These are phyloP conservation scores for Hesperophylax magnus DNA, from an alignment of 1,140 invertebrate species.

Conservation along the genomic window DNA sequence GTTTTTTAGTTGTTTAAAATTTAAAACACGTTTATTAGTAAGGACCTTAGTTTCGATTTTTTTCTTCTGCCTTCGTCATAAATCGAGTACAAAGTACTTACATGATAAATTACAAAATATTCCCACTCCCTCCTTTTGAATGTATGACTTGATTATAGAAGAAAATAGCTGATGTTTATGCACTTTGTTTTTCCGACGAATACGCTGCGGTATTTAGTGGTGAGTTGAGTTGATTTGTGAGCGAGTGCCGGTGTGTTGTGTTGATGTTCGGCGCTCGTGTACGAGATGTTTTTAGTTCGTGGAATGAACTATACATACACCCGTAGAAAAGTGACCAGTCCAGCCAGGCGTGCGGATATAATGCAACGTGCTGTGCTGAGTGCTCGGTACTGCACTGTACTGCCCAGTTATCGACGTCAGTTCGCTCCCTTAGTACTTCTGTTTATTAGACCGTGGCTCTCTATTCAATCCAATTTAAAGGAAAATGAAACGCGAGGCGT, in stretches of 20 bases:
- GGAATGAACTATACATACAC: conserved; percentile 60
- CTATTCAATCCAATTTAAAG: not conserved
- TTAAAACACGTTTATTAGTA: too few species aligned
- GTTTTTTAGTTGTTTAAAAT: too few species aligned
- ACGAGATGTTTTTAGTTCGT: conserved; percentile 56
- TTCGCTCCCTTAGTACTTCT: not conserved
- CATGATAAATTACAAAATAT: too few species aligned
- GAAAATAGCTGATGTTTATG: not conserved
- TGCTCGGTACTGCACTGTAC: too few species aligned
- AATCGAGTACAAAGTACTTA: too few species aligned
- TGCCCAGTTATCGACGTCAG: conserved; percentile 18
- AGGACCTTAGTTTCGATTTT: too few species aligned
- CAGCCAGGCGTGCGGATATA: conserved; percentile 5
- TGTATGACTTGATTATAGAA: too few species aligned
- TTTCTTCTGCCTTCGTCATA: too few species aligned
- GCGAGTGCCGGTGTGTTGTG: not conserved
- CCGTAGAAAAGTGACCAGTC: conserved; percentile 39
- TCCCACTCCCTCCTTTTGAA: too few species aligned
- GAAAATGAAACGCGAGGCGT: too few species aligned
- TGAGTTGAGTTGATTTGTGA: not conserved
- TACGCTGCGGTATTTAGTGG: not conserved
- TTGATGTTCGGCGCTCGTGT: conserved; percentile 18
- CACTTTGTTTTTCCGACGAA: not conserved
- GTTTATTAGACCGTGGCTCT: not conserved
- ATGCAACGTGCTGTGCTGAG: not conserved